phyloP scores from a whole-genome alignment of 2,797 vertebrate genomes.

The Phoebastria nigripes region DNA sequence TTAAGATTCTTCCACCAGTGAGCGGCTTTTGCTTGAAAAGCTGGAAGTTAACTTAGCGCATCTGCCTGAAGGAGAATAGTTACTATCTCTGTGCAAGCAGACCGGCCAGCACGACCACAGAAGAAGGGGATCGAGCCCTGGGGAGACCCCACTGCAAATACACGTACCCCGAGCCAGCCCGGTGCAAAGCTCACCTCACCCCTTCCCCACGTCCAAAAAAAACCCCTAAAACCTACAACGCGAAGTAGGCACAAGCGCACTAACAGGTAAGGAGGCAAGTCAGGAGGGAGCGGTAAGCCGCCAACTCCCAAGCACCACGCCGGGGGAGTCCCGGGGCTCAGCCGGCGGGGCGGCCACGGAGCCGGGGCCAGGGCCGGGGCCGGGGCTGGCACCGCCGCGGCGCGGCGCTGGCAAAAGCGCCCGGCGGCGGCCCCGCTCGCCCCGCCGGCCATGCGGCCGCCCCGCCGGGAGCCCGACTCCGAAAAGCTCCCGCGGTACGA shows the following conservation, averaged over 20 bases:
- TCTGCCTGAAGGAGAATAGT: not conserved
- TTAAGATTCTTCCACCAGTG: not conserved
- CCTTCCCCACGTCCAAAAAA: rapidly evolving
- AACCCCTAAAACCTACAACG: not conserved
- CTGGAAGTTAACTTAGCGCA: not conserved
- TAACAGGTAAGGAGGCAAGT: not conserved
- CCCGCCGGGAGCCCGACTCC: not conserved
- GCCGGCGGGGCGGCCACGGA: not conserved
- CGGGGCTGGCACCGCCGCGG: not conserved
- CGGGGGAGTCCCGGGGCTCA: not conserved
- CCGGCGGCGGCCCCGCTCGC: not conserved
- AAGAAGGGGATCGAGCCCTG: not conserved
- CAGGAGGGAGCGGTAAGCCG: not conserved
- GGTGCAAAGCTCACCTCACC: not conserved
- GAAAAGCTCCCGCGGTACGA: not conserved
- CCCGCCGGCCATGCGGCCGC: not conserved
- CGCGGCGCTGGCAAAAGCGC: not conserved
- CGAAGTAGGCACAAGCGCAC: not conserved
- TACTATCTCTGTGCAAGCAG: rapidly evolving
- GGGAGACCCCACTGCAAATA: rapidly evolving
- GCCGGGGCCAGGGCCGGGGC: not conserved
- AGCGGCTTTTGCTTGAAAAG: not conserved
- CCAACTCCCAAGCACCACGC: not conserved
- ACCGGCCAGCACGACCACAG: not conserved
- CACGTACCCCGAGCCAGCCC: not conserved